Percentiles rank a stretch among this genome's conserved stretches.
These are phyloP conservation scores for Cantharis rufa DNA, from an alignment of 2,888 invertebrate genomes.

Conservation along the genomic window DNA sequence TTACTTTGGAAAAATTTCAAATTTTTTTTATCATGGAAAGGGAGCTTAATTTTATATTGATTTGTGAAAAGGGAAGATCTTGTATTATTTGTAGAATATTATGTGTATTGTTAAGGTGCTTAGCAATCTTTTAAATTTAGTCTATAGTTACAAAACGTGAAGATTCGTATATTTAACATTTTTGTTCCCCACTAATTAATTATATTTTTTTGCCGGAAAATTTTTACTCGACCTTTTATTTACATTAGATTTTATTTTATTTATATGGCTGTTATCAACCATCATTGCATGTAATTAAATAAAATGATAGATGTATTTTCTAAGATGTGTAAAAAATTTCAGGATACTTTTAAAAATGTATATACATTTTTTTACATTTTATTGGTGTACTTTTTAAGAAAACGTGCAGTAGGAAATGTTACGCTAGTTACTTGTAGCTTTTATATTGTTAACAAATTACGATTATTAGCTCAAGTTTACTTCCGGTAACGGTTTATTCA, in stretches of 20 bases:
- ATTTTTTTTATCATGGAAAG: neutral
- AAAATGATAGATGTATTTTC: neutral
- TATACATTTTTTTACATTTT: neutral
- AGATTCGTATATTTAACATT: neutral
- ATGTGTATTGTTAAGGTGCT: slow-evolving; percentile 14
- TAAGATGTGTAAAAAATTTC: neutral
- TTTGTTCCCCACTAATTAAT: neutral
- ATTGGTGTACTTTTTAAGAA: neutral
- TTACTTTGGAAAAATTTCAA: neutral
- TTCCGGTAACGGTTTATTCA: neutral
- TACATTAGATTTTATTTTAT: neutral
- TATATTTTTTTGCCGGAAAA: neutral
- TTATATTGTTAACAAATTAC: neutral
- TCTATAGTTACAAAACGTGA: slow-evolving; percentile 1
- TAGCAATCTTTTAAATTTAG: slow-evolving; percentile 2
- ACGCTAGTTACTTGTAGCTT: neutral
- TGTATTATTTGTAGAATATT: slow-evolving; percentile 19
- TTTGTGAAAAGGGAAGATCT: slow-evolving; percentile 3
- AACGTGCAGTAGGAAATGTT: neutral
- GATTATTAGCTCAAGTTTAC: neutral
- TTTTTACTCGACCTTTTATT: neutral
- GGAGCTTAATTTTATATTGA: neutral
- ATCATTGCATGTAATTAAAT: neutral
- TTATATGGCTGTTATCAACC: neutral
- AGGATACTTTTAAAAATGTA: neutral